These are phyloP conservation scores for Eilema caniola DNA, from an alignment of 2,888 invertebrate species.

Conservation along the genomic window DNA sequence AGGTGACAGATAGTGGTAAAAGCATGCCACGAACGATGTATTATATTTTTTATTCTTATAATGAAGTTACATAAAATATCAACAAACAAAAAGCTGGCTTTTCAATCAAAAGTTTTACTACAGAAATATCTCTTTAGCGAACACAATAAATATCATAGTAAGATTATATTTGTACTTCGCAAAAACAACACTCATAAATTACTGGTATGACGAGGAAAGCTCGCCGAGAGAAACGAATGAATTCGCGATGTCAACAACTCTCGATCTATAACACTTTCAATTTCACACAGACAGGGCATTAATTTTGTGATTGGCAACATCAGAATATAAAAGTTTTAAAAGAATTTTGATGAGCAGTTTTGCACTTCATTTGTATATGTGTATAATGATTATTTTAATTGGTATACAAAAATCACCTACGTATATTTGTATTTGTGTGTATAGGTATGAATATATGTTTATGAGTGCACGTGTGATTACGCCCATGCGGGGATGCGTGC, in stretches of 20 bases:
- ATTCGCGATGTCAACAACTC: constrained; percentile 6
- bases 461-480: no score
- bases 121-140: constrained; percentile 1
- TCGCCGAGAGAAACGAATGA: constrained; percentile 3
- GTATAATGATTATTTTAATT: no score
- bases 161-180: neutral
- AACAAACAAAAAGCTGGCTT: neutral
- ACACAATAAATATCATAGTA: neutral
- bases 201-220: neutral
- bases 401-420: no score
- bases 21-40: neutral
- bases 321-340: constrained; percentile 9
- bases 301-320: constrained; percentile 18
- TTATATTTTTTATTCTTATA: no score
- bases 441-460: no score
- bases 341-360: neutral
- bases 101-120: neutral
- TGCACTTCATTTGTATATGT: no score
- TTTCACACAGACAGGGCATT: constrained; percentile 10
- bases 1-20: no score
- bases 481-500: no score
- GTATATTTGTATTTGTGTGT: no score
- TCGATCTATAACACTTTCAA: constrained; percentile 14
- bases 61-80: no score
- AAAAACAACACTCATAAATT: constrained; percentile 6